Percentiles rank a stretch among this genome's conserved stretches.
These are phyloP conservation scores for Phacellophora camtschatica DNA, from an alignment of 30 jellyfish, hydroid and myxozoan species.

Conservation along the genomic window DNA sequence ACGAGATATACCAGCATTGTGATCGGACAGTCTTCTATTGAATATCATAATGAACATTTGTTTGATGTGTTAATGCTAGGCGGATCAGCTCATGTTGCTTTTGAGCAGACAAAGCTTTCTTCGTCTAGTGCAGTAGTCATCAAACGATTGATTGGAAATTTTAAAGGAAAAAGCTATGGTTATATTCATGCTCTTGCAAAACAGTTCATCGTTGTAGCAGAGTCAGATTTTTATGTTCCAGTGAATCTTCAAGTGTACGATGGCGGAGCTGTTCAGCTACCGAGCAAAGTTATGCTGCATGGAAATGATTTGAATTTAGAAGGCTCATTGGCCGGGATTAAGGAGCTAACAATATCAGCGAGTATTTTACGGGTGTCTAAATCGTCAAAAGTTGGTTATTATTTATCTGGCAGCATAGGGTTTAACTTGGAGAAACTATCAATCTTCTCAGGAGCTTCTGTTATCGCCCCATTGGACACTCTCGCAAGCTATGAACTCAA, in stretches of 20 bases:
- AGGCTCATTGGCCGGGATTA: conserved; percentile 50
- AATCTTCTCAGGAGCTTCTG: conserved; percentile 23
- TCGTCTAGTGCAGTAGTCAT: conserved; percentile 6
- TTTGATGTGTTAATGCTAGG: conserved; percentile 27
- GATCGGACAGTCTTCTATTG: conserved; percentile 3
- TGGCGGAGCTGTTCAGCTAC: conserved; percentile 49
- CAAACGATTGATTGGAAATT: conserved; percentile 8
- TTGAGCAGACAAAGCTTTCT: conserved; percentile 9
- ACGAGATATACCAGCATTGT: conserved; percentile 4
- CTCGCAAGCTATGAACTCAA: conserved; percentile 12
- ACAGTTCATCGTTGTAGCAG: conserved; percentile 18
- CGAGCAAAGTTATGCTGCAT: conserved; percentile 53
- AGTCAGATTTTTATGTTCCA: conserved; percentile 51
- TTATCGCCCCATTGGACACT: not conserved
- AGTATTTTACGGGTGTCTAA: conserved; percentile 20
- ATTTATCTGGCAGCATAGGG: not conserved
- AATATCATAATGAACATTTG: conserved; percentile 17
- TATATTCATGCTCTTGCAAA: conserved; percentile 39
- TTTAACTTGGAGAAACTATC: conserved; percentile 9
- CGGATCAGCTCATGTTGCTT: conserved; percentile 58
- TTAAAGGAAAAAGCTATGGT: conserved; percentile 39
- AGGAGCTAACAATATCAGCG: conserved; percentile 32
- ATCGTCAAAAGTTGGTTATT: conserved; percentile 14
- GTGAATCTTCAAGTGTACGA: conserved; percentile 50
- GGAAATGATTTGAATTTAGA: conserved; percentile 28